A percentile compares a stretch with the other conserved stretches of the same genome.
Evolutionary conservation across 2,888 invertebrate species (phyloP).

Genomic region (Perdita meconis): DNA sequence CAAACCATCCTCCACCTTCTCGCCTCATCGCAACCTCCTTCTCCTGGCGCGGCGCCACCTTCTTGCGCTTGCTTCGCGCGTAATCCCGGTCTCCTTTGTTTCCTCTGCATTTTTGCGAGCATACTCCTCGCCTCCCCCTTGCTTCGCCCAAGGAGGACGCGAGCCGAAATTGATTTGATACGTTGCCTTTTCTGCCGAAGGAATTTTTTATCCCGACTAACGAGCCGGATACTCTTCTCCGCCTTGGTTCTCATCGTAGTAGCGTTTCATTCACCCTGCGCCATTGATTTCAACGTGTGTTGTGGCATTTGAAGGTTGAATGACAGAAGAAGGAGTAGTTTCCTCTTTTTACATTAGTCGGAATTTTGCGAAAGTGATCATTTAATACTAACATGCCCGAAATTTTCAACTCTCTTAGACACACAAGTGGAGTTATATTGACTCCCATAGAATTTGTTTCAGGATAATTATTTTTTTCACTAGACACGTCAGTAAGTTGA

Average conservation of each 20-base stretch:
- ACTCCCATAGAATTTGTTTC: no score
- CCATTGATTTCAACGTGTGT: no score
- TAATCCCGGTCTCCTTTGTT: conserved; percentile 72
- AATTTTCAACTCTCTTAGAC: no score
- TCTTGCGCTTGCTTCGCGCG: conserved; percentile 48
- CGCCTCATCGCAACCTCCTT: conserved; percentile 33
- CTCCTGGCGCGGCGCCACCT: conserved; percentile 50
- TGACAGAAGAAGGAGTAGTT: no score
- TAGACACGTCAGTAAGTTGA: no score
- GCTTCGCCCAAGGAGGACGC: neutral
- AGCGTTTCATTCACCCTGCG: no score
- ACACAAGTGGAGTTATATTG: no score
- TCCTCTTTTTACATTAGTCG: no score
- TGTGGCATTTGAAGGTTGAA: no score
- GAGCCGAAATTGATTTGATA: conserved; percentile 40
- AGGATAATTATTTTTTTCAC: no score
- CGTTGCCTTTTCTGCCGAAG: conserved; percentile 9
- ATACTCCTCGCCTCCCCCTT: neutral
- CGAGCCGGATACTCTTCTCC: conserved; percentile 1
- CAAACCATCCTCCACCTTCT: conserved; percentile 60
- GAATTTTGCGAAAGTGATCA: no score
- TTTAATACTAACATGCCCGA: no score
- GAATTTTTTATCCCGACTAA: conserved; percentile 24
- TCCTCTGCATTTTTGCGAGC: conserved; percentile 48
- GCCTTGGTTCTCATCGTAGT: neutral